Base-by-base conservation (phyloP, 2,888 invertebrate genomes). In the Hololepta plana region DNA sequence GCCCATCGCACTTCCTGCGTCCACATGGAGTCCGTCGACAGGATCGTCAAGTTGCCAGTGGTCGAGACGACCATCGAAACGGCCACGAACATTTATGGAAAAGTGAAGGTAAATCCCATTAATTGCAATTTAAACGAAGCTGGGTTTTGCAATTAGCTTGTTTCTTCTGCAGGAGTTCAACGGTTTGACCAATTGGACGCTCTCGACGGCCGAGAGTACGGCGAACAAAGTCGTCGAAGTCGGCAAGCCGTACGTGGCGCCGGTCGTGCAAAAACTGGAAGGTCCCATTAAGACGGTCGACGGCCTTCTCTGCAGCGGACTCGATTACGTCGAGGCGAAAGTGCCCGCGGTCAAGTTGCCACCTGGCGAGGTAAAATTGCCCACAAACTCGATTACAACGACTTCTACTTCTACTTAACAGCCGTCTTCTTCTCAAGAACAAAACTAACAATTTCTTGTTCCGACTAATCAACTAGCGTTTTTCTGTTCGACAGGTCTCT, bases 31-130 rank as follows among this genome's bases (percentile, higher is more conserved):
- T 63, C 64, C 8, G 49, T 65, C 17, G 61, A 65, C 39, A 53
- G 64, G 31, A 57, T 67, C 41, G 53, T 61, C 36, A 60, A 63
- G 39, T 41, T 66, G 28, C 67, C 66, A 2, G 58, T 64, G 7
- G 60, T 66, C 5, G 64, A 64, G 41, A 59, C 62, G 12, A 62
- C 66, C 12, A 57, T 63, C 44, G 58, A 62, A 43, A 62, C 64
- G 30, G 60, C 63, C 26, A 61, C 61, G 34, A 59, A 50, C 40
- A 53, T 65, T 34, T 67, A 67, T 38, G 62, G 54, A 40, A 64
- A 61, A 57, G 62, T 67, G 21, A 66, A 62, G 56, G 65, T 65
- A 47, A 48, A 6, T 9, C 9, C 7, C 10, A 21, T 9, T 25
- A 25, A 15, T 2, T 25, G 5, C 5, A 17, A 17, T 7, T 17